Percentiles rank a stretch among this genome's conserved stretches.
These are phyloP conservation scores for Syrmaticus mikado DNA, from an alignment of 2,113 vertebrate genomes.

Conservation along the genomic window DNA sequence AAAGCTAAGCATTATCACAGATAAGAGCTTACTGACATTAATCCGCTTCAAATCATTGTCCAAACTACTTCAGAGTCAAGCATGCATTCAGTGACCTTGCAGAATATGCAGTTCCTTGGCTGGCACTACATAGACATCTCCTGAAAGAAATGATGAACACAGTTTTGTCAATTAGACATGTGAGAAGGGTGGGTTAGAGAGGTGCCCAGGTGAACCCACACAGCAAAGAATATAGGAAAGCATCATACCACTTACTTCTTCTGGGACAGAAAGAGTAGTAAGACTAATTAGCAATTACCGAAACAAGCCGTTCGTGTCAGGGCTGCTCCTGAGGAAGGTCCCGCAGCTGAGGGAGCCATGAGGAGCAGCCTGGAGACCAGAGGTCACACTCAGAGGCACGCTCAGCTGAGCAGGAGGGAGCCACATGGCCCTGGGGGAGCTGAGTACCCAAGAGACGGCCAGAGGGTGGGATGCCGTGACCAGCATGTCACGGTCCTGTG, in stretches of 20 bases:
- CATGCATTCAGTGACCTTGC: constrained; percentile 67
- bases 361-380: not conserved
- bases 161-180: constrained; percentile 38
- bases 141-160: constrained; percentile 38
- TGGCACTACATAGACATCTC: constrained; percentile 62
- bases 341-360: not conserved
- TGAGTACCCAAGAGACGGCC: not conserved
- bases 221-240: not conserved
- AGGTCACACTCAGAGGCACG: accelerated
- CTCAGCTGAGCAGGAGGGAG: not conserved
- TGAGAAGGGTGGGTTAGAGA: not conserved
- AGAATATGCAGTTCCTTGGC: constrained; percentile 51
- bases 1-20: constrained; percentile 56
- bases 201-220: not conserved
- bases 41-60: constrained; percentile 55
- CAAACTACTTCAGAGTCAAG: constrained; percentile 68
- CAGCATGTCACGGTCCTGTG: not conserved
- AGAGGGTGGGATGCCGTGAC: accelerated
- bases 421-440: not conserved
- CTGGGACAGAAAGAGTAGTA: not conserved
- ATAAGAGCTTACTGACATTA: constrained; percentile 66
- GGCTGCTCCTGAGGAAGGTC: not conserved
- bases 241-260: constrained; percentile 29
- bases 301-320: not conserved
- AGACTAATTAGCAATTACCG: not conserved